A percentile compares a stretch with the other conserved stretches of the same genome.
Conservation (phyloP, 2,888 invertebrate species). For the Rhingia rostrata region DNA sequence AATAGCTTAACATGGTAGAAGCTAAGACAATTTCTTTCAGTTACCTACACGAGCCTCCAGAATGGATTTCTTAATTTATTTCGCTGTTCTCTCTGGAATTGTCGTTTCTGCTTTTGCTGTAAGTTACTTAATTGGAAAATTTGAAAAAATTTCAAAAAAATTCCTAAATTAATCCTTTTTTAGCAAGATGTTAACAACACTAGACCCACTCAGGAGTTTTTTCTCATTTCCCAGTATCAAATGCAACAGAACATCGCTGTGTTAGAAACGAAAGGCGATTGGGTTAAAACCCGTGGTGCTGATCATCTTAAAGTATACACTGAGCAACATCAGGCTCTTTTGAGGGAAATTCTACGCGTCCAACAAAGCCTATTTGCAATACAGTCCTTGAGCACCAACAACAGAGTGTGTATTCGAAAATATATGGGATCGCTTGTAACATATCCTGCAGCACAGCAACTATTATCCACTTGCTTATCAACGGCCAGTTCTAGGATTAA, state of each 20-base stretch:
- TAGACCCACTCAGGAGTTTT: slow-evolving; percentile 12
- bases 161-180: neutral
- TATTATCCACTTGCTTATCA: slow-evolving; percentile 1
- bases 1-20: too few relatives aligned
- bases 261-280: slow-evolving; percentile 1
- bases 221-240: slow-evolving; percentile 1
- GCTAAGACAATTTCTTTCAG: too few relatives aligned
- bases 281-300: slow-evolving; percentile 9
- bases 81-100: neutral
- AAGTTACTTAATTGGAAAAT: neutral
- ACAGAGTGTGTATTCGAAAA: slow-evolving; percentile 30
- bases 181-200: slow-evolving; percentile 1
- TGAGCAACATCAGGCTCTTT: slow-evolving; percentile 15
- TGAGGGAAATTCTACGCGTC: slow-evolving; percentile 24
- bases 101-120: slow-evolving; percentile 2
- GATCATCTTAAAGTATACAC: slow-evolving; percentile 5
- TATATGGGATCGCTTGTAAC: slow-evolving; percentile 1
- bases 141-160: neutral
- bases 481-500: neutral
- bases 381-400: slow-evolving; percentile 9
- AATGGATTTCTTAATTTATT: neutral
- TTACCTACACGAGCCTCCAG: neutral
- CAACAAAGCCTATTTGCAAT: slow-evolving; percentile 12
- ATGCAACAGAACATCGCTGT: slow-evolving; percentile 1
- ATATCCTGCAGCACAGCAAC: neutral